A percentile compares a stretch with the other conserved stretches of the same genome.
These are phyloP conservation scores for Sycobia sp. DNA, from an alignment of 1,140 invertebrate genomes.

Conservation along the genomic window DNA sequence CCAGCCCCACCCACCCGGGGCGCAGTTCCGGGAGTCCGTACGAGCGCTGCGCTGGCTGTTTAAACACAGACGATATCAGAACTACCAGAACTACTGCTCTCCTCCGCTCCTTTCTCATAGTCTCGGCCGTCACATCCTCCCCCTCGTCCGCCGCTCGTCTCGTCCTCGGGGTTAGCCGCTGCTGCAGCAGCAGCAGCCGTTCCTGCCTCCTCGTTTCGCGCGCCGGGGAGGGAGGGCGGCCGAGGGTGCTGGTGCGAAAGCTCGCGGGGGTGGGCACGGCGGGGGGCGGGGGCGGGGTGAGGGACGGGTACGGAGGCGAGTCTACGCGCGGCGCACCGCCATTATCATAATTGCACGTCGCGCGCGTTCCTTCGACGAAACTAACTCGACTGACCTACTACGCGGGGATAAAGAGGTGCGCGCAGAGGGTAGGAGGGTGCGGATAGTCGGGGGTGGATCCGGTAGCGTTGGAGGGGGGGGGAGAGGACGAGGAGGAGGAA, in stretches of 20 bases:
- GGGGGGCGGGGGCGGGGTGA: too few species aligned
- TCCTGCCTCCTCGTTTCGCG: too few species aligned
- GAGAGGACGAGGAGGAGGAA: too few species aligned
- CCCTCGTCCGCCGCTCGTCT: slow-evolving; percentile 24
- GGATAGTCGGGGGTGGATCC: background rate
- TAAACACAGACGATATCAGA: slow-evolving; percentile 63
- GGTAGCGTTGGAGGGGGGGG: too few species aligned
- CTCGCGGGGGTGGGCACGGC: too few species aligned
- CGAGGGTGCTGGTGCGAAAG: too few species aligned
- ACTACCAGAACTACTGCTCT: slow-evolving; percentile 56
- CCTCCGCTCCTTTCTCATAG: too few species aligned
- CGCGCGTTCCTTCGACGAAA: slow-evolving; percentile 42
- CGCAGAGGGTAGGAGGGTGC: too few species aligned
- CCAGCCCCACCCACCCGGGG: background rate
- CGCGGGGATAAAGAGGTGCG: too few species aligned
- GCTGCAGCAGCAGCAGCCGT: too few species aligned
- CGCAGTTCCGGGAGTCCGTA: slow-evolving; percentile 16
- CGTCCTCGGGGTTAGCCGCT: background rate
- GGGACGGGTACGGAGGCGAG: too few species aligned
- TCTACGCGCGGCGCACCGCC: slow-evolving; percentile 36
- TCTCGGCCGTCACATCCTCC: slow-evolving; percentile 6
- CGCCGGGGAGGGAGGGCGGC: too few species aligned
- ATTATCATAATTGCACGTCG: slow-evolving; percentile 58
- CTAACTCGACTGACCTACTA: slow-evolving; percentile 45
- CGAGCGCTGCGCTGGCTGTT: slow-evolving; percentile 52